Evolutionary conservation across 2,113 vertebrate genomes (phyloP).

Genomic region (Axis porcinus): DNA sequence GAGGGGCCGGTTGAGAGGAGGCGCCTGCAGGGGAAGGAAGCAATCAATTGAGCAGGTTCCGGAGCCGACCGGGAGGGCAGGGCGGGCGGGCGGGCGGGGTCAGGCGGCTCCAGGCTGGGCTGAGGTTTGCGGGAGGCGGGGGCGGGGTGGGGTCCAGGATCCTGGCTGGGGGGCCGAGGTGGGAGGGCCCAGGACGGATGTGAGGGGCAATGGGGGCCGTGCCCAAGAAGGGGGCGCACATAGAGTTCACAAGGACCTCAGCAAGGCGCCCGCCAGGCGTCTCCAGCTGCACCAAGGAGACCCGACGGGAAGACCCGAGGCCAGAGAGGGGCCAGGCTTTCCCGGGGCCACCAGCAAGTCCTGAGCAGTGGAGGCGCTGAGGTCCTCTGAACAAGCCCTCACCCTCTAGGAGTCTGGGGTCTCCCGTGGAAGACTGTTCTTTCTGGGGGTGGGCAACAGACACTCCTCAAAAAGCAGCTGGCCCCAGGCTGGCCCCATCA

Average conservation of each 20-base stretch:
- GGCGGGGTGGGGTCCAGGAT: no score
- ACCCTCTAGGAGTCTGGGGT: background rate
- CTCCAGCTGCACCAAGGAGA: accelerated
- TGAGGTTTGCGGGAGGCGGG: no score
- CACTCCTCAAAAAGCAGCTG: accelerated
- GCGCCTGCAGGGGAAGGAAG: no score
- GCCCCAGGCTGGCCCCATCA: accelerated
- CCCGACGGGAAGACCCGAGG: background rate
- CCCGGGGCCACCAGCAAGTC: accelerated
- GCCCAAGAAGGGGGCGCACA: background rate
- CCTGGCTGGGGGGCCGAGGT: no score
- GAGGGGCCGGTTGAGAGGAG: no score
- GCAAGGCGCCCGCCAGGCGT: background rate
- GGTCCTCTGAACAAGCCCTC: background rate
- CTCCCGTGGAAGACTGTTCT: accelerated
- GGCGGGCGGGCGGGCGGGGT: no score
- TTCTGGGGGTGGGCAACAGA: no score
- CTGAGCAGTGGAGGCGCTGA: background rate
- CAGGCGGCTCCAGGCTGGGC: no score
- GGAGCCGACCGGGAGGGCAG: no score
- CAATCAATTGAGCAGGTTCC: no score
- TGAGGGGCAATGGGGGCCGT: background rate
- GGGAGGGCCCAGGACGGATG: background rate
- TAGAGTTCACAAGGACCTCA: no score
- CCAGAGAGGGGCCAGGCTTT: no score